Evolutionary conservation across 2,113 vertebrate genomes (phyloP), one percentile per base, ranked within the genome.

Genomic region (Cervus canadensis): DNA sequence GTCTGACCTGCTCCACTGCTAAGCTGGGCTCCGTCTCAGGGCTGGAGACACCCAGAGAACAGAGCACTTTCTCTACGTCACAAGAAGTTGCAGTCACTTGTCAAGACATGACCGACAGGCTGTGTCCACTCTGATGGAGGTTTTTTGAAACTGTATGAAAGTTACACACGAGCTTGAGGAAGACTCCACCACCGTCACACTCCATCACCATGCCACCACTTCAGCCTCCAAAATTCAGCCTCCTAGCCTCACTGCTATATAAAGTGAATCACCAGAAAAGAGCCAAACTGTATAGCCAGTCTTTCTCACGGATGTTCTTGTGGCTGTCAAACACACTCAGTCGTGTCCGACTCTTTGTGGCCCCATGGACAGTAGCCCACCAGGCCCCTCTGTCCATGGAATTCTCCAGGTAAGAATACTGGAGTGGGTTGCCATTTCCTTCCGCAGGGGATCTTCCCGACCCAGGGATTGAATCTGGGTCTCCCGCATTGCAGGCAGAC

Each of bases 401-500:
- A 74, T 40, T 74, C 67, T 40, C 67, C 67, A 74, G 10, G n/a
- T 74, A 40, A 74, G 67, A 23, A 40, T 71, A 71, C n/a, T 40
- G n/a, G n/a, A 71, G 19, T 23, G 67, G 19, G 36, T 74, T 40
- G 21, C 67, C 67, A 40, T 74, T 40, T 74, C 36, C 67, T 74
- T 74, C 67, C 13, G 10, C 36, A 74, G n/a, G 67, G 36, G 12
- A 74, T 74, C 36, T 40, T 74, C 67, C 36, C 21, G 3, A 74
- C 67, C 36, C 67, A 74, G 21, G 67, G 67, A 74, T 0, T 40
- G 21, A 74, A 40, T 23, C 19, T 74, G 36, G 36, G 36, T 74
- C 10, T 1, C 67, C 21, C 10, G 0, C 5, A 25, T 6, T 40
- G 67, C 5, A 71, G 21, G 1, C 36, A 25, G 36, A 40, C 36